Conservation (phyloP, 2,797 vertebrate species). For the Ceryle rudis region DNA sequence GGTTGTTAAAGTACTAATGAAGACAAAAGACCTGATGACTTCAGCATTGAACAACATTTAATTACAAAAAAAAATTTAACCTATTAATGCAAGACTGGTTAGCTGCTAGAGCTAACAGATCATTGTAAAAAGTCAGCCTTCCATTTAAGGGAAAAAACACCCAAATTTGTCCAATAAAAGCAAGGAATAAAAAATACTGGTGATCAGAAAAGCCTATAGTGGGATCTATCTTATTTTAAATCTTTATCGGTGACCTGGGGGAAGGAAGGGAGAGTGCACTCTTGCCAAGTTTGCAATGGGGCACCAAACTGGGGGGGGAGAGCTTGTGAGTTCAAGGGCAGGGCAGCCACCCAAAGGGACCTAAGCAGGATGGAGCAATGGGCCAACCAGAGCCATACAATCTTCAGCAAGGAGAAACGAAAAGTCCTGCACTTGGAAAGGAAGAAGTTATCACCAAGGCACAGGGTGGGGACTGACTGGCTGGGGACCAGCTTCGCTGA, state of each 20-base stretch:
- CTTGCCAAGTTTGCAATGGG: neutral
- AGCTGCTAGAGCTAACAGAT: neutral
- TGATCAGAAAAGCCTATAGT: neutral
- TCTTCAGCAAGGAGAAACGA: neutral
- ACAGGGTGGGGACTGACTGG: neutral
- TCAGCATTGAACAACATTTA: neutral
- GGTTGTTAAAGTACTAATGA: neutral
- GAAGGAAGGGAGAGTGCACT: neutral
- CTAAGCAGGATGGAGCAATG: neutral
- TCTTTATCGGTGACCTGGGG: neutral
- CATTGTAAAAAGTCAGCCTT: neutral
- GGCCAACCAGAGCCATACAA: neutral
- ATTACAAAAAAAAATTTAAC: neutral
- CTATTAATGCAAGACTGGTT: neutral
- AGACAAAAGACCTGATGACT: neutral
- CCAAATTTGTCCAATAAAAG: neutral
- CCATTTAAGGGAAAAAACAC: neutral
- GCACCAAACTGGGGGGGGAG: neutral
- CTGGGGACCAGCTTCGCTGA: neutral
- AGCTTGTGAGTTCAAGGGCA: neutral
- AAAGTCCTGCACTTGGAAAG: neutral
- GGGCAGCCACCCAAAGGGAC: neutral
- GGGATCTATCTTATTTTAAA: neutral
- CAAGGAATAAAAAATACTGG: neutral
- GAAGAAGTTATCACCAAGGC: neutral